Evolutionary conservation across 2,797 vertebrate species (phyloP).

Genomic region (Melanotaenia parkinsoni): DNA sequence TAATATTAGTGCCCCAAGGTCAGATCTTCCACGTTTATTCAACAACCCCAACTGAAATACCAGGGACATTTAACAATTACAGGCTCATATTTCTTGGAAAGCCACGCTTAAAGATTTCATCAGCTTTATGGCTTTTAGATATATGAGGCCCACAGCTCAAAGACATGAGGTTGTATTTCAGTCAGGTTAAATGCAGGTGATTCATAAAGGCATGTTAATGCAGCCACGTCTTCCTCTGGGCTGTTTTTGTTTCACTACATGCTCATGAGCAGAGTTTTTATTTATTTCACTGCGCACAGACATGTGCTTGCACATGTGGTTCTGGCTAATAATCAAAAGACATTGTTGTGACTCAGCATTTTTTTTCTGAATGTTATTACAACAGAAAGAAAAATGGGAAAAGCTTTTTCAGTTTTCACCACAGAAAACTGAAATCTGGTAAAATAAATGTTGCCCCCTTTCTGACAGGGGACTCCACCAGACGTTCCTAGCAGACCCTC

Average conservation of each 20-base stretch:
- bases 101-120: slow-evolving; percentile 21
- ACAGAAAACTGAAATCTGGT: too few species aligned
- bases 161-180: slow-evolving; percentile 25
- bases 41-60: slow-evolving; percentile 20
- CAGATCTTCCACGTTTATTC: slow-evolving; percentile 36
- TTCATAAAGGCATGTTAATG: slow-evolving; percentile 19
- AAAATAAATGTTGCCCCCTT: too few species aligned
- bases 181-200: slow-evolving; percentile 25
- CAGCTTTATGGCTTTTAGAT: slow-evolving; percentile 26
- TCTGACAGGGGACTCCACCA: too few species aligned
- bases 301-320: background rate
- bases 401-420: too few species aligned
- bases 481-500: too few species aligned
- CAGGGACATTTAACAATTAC: slow-evolving; percentile 21
- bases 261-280: background rate
- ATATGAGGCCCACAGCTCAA: slow-evolving; percentile 13
- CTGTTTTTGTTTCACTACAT: slow-evolving; percentile 20
- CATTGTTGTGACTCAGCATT: background rate
- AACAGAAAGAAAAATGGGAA: background rate
- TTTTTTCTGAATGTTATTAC: background rate
- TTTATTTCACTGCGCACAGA: slow-evolving; percentile 2
- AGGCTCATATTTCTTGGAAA: slow-evolving; percentile 39
- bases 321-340: slow-evolving; percentile 13
- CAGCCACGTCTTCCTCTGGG: background rate
- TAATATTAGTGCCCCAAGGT: slow-evolving; percentile 28